Evolutionary conservation across 1,140 invertebrate species (phyloP).

Genomic region (Trachelipus rathkii): DNA sequence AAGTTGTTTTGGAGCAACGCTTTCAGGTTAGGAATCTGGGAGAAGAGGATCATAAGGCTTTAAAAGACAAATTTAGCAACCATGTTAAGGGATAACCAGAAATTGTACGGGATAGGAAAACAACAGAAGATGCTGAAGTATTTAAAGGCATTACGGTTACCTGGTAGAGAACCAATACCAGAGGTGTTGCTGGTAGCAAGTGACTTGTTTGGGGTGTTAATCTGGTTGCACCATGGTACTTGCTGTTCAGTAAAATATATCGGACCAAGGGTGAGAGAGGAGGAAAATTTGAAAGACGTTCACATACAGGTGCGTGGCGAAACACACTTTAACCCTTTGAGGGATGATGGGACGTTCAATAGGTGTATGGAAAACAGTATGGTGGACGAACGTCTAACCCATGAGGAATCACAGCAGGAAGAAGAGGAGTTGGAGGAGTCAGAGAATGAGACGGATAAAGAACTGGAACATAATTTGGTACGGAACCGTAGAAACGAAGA

Average conservation of each 20-base stretch:
- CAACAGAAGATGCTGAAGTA: background rate
- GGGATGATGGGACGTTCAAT: background rate
- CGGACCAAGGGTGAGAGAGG: background rate
- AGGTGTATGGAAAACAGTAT: too few species aligned
- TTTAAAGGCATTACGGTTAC: background rate
- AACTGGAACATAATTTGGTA: too few species aligned
- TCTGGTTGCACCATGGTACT: background rate
- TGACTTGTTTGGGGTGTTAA: background rate
- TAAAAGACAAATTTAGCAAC: too few species aligned
- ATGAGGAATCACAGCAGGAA: too few species aligned
- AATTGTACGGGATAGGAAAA: background rate
- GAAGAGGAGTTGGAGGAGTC: too few species aligned
- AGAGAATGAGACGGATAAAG: too few species aligned
- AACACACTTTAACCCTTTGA: background rate
- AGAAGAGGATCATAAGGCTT: too few species aligned
- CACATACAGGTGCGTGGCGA: background rate
- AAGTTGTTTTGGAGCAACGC: too few species aligned
- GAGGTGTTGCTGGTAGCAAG: constrained; percentile 4
- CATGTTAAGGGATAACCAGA: background rate
- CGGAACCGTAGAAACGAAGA: background rate
- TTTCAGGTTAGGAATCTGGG: too few species aligned
- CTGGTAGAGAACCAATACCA: background rate
- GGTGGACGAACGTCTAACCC: too few species aligned
- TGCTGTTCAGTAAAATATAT: background rate
- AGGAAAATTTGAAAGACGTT: background rate